Base-by-base conservation (phyloP, 1,140 invertebrate species). In the Campoletis sonorensis region DNA sequence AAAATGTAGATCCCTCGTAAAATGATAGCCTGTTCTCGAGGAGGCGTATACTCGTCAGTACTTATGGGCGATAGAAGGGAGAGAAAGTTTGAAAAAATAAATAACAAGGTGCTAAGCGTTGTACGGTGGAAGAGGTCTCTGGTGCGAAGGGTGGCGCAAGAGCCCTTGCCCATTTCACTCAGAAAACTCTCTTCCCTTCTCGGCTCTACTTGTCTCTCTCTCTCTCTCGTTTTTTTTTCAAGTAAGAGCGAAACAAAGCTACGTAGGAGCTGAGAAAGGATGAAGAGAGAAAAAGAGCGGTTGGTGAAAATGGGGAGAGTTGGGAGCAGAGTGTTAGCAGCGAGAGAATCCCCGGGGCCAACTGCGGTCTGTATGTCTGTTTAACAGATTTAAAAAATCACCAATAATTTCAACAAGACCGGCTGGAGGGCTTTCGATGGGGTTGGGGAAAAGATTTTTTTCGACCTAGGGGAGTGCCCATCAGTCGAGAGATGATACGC, bases 321-420 rank as follows among this genome's bases (percentile, higher is more conserved):
- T 67, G 11, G 61, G n/a, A n/a, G n/a, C n/a, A n/a, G n/a, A n/a
- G n/a, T n/a, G n/a, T n/a, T n/a, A n/a, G n/a, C n/a, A n/a, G n/a
- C n/a, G n/a, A 18, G 45, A 79, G 79, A 79, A 82, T 72, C 79
- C 75, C 81, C 73, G 68, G 64, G 78, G 86, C 83, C 85, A 87
- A 84, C 86, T 90, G 90, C 85, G 91, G 90, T 90, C 88, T 89
- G 87, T 86, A 89, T 88, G 89, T 88, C 90, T 91, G 90, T 92
- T 92, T 92, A 92, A 92, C 90, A 92, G 91, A 92, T 92, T 92
- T 92, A 91, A 92, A 91, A 91, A 90, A 90, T 91, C 88, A 89
- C 88, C 88, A 88, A 90, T 90, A 90, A 90, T 84, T 87, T 86
- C 83, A 79, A 23, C 61, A 71, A 70, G 78, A 71, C 61, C 79